Percentiles rank a stretch among this genome's conserved stretches.
Conservation (phyloP, 2,113 vertebrate genomes). For the Trochalopteron elliotii region DNA sequence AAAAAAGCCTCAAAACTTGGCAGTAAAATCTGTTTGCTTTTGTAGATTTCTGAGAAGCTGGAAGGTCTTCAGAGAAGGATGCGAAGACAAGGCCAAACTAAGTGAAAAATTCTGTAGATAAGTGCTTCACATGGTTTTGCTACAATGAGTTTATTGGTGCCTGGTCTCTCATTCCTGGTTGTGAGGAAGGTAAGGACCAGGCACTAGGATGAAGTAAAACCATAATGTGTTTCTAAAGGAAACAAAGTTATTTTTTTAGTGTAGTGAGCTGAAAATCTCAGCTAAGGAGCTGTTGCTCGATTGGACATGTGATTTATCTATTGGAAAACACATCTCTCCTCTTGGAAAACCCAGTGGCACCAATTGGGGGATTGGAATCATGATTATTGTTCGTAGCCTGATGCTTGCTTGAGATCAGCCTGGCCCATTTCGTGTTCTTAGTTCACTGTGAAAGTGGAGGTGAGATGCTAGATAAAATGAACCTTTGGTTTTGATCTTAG, state of each 20-base stretch:
- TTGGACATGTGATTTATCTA: accelerated
- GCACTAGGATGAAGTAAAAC: background rate
- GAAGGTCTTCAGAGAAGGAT: background rate
- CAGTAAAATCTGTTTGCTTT: background rate
- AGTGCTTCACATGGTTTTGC: background rate
- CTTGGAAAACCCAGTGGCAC: background rate
- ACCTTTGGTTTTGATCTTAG: background rate
- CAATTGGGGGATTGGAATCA: accelerated
- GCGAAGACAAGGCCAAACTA: background rate
- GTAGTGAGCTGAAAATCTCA: background rate
- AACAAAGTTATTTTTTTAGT: background rate
- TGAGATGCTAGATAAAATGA: background rate
- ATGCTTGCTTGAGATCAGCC: background rate
- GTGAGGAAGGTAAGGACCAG: background rate
- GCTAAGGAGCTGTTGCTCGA: background rate
- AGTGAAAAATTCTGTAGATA: background rate
- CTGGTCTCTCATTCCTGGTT: background rate
- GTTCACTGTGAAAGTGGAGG: background rate
- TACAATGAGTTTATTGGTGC: background rate
- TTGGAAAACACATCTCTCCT: background rate
- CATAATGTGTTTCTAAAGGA: background rate
- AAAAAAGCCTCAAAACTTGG: background rate
- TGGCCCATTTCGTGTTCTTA: background rate
- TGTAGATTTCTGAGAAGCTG: background rate
- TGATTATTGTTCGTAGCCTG: background rate